These are phyloP conservation scores for Coilia nasus DNA, from an alignment of 2,797 vertebrate species.

Conservation along the genomic window DNA sequence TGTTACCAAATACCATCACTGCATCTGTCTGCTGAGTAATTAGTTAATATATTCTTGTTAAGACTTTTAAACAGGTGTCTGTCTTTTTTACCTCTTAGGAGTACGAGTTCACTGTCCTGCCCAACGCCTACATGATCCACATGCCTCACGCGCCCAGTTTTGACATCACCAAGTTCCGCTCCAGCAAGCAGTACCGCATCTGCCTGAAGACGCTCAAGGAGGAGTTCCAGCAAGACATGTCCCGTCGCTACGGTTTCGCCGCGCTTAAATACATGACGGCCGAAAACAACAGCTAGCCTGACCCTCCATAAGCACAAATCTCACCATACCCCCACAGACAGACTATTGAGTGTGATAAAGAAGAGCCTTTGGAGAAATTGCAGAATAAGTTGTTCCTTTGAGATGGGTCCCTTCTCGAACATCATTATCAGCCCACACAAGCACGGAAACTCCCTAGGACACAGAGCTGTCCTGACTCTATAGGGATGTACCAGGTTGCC, in stretches of 20 bases:
- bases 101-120: slow-evolving; percentile 94
- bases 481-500: background rate
- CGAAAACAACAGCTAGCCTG: slow-evolving; percentile 96
- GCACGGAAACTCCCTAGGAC: background rate
- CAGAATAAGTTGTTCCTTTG: background rate
- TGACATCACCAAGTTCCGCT: slow-evolving; percentile 99
- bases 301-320: slow-evolving; percentile 32
- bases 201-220: slow-evolving; percentile 98
- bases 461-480: background rate
- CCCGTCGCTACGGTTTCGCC: slow-evolving; percentile 91
- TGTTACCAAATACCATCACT: background rate
- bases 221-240: slow-evolving; percentile 99
- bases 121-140: slow-evolving; percentile 99
- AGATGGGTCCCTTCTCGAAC: background rate
- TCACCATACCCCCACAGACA: background rate
- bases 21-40: background rate
- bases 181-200: slow-evolving; percentile 98
- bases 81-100: slow-evolving; percentile 74
- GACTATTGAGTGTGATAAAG: background rate
- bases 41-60: background rate
- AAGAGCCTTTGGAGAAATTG: background rate
- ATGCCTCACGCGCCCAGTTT: slow-evolving; percentile 99
- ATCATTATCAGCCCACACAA: too few relatives aligned
- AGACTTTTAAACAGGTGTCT: too few relatives aligned
- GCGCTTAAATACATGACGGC: slow-evolving; percentile 99